Percentiles rank a stretch among this genome's conserved stretches.
phyloP scores from a whole-genome alignment of 2,797 vertebrate genomes.

The Propithecus deckenii region DNA sequence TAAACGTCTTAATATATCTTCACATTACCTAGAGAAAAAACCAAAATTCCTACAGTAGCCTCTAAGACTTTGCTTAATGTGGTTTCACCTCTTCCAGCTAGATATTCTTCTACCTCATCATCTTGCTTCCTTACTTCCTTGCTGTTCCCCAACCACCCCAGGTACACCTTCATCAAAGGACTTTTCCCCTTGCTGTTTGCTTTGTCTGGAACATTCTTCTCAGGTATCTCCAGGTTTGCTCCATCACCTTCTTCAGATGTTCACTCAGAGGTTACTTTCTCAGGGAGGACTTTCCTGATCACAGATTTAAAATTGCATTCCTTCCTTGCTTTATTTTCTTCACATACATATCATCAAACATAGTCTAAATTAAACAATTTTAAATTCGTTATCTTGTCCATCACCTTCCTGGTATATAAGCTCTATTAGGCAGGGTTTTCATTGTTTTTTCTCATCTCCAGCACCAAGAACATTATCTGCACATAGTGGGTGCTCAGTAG shows the following conservation, averaged over 20 bases:
- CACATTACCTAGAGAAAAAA: not conserved
- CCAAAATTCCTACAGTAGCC: not conserved
- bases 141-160: not conserved
- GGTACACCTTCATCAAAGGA: not conserved
- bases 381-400: not conserved
- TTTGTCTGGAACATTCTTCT: not conserved
- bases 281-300: not conserved
- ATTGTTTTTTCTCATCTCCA: not conserved
- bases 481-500: not conserved
- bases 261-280: not conserved
- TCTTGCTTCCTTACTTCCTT: not conserved
- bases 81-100: not conserved
- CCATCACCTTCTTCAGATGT: not conserved
- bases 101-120: not conserved
- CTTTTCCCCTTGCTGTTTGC: not conserved
- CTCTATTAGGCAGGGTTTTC: not conserved
- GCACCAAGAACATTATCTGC: not conserved
- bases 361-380: not conserved
- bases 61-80: not conserved
- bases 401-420: not conserved
- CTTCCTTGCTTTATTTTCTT: not conserved
- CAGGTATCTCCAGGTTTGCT: not conserved
- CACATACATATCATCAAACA: not conserved
- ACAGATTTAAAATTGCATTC: not conserved
- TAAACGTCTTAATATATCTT: not conserved